A percentile compares a stretch with the other conserved stretches of the same genome.
phyloP scores from a whole-genome alignment of 2,113 vertebrate species.

The Mohoua ochrocephala region DNA sequence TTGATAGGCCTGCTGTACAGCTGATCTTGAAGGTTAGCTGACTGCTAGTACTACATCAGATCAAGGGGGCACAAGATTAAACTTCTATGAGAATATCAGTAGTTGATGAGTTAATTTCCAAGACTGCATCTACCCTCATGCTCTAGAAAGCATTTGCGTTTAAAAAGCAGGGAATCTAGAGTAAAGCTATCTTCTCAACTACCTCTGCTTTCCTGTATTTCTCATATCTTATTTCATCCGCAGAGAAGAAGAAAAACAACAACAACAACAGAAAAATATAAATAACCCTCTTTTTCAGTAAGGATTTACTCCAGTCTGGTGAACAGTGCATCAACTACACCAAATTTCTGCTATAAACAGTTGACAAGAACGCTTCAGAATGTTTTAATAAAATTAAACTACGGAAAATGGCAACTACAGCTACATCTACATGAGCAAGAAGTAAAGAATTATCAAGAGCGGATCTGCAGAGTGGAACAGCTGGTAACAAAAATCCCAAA shows the following conservation, averaged over 20 bases:
- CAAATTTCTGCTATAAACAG: not conserved
- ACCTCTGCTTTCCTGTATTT: not conserved
- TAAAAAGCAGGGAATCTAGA: not conserved
- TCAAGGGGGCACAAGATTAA: not conserved
- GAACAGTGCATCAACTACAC: not conserved
- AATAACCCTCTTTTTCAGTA: not conserved
- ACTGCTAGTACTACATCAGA: not conserved
- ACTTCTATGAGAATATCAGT: not conserved
- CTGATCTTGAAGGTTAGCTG: not conserved
- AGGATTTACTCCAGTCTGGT: not conserved
- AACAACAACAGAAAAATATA: not conserved
- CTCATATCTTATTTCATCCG: not conserved
- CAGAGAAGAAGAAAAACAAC: not conserved
- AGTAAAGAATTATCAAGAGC: not conserved
- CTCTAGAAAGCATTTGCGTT: not conserved
- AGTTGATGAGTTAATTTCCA: not conserved
- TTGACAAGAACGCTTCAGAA: not conserved
- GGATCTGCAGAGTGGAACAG: not conserved
- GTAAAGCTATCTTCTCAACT: not conserved
- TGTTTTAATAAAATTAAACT: not conserved
- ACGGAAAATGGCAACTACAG: not conserved
- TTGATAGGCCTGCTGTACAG: not conserved
- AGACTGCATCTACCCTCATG: not conserved
- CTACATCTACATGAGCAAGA: not conserved
- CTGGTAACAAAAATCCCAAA: not conserved